Conservation (phyloP, 2,888 invertebrate species). For the Zygogramma bicolorata region DNA sequence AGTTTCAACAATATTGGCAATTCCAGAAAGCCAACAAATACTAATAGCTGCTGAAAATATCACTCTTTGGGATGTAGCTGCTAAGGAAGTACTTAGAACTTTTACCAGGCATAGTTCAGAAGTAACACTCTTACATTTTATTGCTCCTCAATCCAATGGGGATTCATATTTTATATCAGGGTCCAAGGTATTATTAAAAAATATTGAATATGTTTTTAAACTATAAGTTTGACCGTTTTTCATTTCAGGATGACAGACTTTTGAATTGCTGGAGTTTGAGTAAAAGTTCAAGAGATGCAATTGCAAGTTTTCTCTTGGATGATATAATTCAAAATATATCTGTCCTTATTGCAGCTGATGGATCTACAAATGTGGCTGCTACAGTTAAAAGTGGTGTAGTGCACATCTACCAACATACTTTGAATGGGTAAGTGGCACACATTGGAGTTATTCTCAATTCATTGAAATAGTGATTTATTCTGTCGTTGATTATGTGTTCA, state of each 20-base stretch:
- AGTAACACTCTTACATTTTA: slow-evolving; percentile 67
- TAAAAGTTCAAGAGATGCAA: slow-evolving; percentile 66
- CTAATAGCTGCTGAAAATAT: slow-evolving; percentile 67
- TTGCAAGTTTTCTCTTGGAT: slow-evolving; percentile 76
- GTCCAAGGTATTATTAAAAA: slow-evolving; percentile 65
- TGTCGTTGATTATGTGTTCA: too few relatives aligned
- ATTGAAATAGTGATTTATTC: not conserved
- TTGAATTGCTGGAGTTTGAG: slow-evolving; percentile 69
- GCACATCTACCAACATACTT: slow-evolving; percentile 81
- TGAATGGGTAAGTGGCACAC: slow-evolving; percentile 75
- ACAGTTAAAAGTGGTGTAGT: slow-evolving; percentile 83
- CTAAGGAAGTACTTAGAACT: slow-evolving; percentile 71
- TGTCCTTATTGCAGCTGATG: slow-evolving; percentile 68
- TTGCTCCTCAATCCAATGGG: slow-evolving; percentile 54
- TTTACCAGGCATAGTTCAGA: slow-evolving; percentile 76
- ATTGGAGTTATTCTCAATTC: not conserved
- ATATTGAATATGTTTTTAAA: too few relatives aligned
- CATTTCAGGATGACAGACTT: slow-evolving; percentile 63
- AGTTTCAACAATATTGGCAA: slow-evolving; percentile 73
- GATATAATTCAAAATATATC: slow-evolving; percentile 74
- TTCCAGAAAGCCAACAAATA: slow-evolving; percentile 68
- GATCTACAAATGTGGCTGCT: slow-evolving; percentile 67
- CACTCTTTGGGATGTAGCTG: slow-evolving; percentile 74
- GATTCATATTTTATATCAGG: slow-evolving; percentile 67
- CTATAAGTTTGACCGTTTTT: too few relatives aligned